Evolutionary conservation across 2,888 invertebrate genomes (phyloP).

Genomic region (Apamea epomidion): DNA sequence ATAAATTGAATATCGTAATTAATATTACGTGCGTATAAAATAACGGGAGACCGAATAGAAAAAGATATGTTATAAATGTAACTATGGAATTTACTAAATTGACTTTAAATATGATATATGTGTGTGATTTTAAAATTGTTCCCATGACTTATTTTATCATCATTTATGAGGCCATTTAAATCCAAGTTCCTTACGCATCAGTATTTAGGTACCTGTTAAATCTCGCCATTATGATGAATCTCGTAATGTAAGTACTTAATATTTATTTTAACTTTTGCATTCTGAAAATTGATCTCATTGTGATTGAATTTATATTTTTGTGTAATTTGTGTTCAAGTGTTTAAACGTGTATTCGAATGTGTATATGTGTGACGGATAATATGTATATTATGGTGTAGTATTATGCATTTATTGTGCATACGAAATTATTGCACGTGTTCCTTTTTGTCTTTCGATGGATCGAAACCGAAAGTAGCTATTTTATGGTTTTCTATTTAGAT

Average conservation of each 20-base stretch:
- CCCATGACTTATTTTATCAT: conserved; percentile 64
- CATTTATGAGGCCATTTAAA: conserved; percentile 72
- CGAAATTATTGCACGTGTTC: conserved; percentile 48
- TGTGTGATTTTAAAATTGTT: conserved; percentile 60
- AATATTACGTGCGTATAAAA: conserved; percentile 38
- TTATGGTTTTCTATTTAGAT: conserved; percentile 41
- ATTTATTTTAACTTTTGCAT: conserved; percentile 71
- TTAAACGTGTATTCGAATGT: conserved; percentile 60
- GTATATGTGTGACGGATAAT: conserved; percentile 66
- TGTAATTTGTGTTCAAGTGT: conserved; percentile 65
- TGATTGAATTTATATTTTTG: conserved; percentile 66
- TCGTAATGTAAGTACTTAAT: conserved; percentile 75
- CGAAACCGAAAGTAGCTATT: conserved; percentile 42
- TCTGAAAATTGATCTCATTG: conserved; percentile 75
- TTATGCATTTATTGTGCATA: conserved; percentile 65
- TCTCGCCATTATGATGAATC: conserved; percentile 81
- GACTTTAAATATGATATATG: conserved; percentile 57
- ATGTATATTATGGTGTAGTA: conserved; percentile 53
- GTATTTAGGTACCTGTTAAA: conserved; percentile 78
- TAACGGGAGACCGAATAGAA: conserved; percentile 51
- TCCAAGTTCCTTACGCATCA: conserved; percentile 81
- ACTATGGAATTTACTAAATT: conserved; percentile 71
- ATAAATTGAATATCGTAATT: conserved; percentile 33
- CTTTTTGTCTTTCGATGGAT: conserved; percentile 31
- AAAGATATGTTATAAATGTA: conserved; percentile 65